These are phyloP conservation scores for Spinibarbus caldwelli DNA, from an alignment of 2,797 vertebrate species.

Conservation along the genomic window DNA sequence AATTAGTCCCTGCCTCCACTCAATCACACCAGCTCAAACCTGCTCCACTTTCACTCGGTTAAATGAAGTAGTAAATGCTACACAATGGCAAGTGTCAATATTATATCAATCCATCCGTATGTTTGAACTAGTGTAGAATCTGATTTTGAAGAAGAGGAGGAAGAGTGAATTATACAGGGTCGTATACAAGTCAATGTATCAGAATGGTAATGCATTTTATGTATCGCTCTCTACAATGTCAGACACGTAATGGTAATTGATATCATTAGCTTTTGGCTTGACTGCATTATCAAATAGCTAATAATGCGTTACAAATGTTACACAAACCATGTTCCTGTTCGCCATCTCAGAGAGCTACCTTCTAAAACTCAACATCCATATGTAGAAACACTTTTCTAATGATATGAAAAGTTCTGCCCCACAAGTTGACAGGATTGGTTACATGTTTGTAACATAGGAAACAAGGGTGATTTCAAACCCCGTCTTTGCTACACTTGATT, in stretches of 20 bases:
- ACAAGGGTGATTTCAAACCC: neutral
- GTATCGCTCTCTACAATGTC: neutral
- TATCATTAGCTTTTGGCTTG: neutral
- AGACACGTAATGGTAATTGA: neutral
- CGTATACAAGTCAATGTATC: neutral
- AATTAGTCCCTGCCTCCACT: neutral
- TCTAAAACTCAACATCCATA: neutral
- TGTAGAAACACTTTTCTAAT: neutral
- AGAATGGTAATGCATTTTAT: neutral
- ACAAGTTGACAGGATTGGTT: neutral
- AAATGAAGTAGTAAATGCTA: neutral
- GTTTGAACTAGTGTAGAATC: neutral
- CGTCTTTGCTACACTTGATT: neutral
- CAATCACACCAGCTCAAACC: neutral
- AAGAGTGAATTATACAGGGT: neutral
- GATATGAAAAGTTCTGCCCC: neutral
- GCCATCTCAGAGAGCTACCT: neutral
- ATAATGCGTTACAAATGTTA: neutral
- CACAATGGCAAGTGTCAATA: neutral
- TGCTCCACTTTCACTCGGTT: neutral
- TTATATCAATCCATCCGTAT: neutral
- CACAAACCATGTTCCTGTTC: neutral
- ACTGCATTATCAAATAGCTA: neutral
- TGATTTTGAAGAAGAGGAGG: neutral
- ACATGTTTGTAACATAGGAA: neutral